phyloP scores from a whole-genome alignment of 2,113 vertebrate genomes.

The Ellobius talpinus region DNA sequence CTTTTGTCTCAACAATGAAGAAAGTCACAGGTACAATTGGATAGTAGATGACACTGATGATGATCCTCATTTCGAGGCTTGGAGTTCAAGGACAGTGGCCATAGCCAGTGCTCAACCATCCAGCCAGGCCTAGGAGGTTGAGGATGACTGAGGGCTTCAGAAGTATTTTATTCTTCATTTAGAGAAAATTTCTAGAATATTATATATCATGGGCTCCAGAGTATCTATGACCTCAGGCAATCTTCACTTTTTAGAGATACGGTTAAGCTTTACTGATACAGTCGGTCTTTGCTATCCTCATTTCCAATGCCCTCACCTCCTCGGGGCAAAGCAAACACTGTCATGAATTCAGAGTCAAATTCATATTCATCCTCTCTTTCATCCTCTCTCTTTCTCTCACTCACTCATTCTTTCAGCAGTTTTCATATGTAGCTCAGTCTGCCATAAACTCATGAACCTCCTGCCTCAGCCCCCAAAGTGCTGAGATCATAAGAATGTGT shows the following conservation, averaged over 20 bases:
- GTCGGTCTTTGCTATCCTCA: background rate
- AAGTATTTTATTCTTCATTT: background rate
- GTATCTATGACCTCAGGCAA: background rate
- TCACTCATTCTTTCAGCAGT: background rate
- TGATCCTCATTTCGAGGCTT: background rate
- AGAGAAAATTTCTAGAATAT: background rate
- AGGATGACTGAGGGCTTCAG: rapidly evolving
- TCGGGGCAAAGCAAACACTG: background rate
- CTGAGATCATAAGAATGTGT: background rate
- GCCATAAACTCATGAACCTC: background rate
- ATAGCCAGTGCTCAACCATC: rapidly evolving
- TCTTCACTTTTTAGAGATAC: background rate
- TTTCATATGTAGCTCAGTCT: background rate
- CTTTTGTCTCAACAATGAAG: background rate
- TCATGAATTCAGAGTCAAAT: background rate
- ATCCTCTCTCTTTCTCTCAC: background rate
- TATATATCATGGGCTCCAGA: background rate
- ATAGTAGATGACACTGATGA: rapidly evolving
- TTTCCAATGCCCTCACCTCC: background rate
- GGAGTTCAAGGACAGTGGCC: rapidly evolving
- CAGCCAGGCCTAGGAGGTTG: background rate
- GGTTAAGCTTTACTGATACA: background rate
- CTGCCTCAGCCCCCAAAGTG: background rate
- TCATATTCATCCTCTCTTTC: background rate
- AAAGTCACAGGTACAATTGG: background rate